phyloP scores from a whole-genome alignment of 1,140 invertebrate genomes.

The Drosophila obscura region DNA sequence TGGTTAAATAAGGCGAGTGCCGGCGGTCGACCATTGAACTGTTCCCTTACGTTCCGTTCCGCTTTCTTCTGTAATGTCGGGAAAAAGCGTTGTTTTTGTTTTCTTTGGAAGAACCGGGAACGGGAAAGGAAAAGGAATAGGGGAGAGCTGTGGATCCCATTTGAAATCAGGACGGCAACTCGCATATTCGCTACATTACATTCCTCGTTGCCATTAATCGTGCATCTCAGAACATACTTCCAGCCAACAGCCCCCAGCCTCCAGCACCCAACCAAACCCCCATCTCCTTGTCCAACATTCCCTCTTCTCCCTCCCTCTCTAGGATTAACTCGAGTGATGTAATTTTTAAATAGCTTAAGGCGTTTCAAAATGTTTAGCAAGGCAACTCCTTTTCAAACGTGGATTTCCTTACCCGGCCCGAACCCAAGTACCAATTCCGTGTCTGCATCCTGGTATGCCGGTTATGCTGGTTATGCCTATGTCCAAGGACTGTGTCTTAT shows the following conservation, averaged over 20 bases:
- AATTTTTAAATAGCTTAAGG: constrained; percentile 82
- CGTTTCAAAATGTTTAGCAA: constrained; percentile 76
- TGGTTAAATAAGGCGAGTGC: constrained; percentile 76
- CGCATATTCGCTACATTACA: constrained; percentile 78
- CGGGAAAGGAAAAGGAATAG: neutral
- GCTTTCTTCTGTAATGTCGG: constrained; percentile 36
- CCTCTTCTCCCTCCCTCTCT: constrained; percentile 21
- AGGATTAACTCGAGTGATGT: constrained; percentile 80
- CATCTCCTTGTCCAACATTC: neutral
- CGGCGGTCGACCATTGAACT: constrained; percentile 73
- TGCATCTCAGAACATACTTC: constrained; percentile 45
- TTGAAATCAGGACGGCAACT: constrained; percentile 76
- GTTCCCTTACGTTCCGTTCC: constrained; percentile 46
- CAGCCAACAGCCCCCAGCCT: neutral
- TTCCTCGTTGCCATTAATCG: constrained; percentile 78
- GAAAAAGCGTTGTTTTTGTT: constrained; percentile 44
- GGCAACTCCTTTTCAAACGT: constrained; percentile 80
- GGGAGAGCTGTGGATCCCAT: constrained; percentile 31
- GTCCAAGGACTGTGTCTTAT: constrained; percentile 3
- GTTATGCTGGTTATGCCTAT: neutral
- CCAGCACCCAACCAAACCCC: neutral
- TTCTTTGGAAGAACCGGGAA: constrained; percentile 22
- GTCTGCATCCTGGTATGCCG: neutral
- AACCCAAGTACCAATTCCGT: neutral
- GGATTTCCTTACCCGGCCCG: constrained; percentile 50